A percentile compares a stretch with the other conserved stretches of the same genome.
These are phyloP conservation scores for Mirounga angustirostris DNA, from an alignment of 2,113 vertebrate genomes.

Conservation along the genomic window DNA sequence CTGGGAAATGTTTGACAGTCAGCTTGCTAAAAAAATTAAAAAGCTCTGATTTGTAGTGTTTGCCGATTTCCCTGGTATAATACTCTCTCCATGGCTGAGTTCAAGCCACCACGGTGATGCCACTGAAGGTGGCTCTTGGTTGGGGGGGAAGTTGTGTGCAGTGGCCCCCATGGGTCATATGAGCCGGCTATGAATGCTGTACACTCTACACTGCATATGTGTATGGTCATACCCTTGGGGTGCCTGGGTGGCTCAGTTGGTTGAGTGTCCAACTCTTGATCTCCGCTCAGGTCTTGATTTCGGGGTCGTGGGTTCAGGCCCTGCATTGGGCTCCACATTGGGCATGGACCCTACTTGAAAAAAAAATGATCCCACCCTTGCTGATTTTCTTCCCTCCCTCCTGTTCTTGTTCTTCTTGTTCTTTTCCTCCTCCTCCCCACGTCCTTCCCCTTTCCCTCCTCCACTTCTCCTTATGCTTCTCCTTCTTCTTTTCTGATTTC, in stretches of 20 bases:
- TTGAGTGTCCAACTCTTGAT: not conserved
- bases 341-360: not conserved
- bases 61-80: not conserved
- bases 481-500: not conserved
- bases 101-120: not conserved
- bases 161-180: not conserved
- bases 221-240: not conserved
- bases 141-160: not conserved
- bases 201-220: not conserved
- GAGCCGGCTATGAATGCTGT: not conserved
- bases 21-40: not conserved
- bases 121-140: not conserved
- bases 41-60: not conserved
- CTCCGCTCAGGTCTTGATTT: not conserved
- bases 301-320: not conserved
- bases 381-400: not conserved
- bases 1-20: not conserved
- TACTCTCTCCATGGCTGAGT: not conserved
- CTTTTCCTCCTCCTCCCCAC: not conserved
- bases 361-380: not conserved
- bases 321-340: not conserved
- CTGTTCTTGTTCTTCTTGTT: not conserved
- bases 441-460: not conserved
- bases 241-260: not conserved
- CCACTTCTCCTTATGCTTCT: not conserved